Base-by-base conservation (phyloP, 1,140 invertebrate genomes). In the Paraescarpia echinospica region DNA sequence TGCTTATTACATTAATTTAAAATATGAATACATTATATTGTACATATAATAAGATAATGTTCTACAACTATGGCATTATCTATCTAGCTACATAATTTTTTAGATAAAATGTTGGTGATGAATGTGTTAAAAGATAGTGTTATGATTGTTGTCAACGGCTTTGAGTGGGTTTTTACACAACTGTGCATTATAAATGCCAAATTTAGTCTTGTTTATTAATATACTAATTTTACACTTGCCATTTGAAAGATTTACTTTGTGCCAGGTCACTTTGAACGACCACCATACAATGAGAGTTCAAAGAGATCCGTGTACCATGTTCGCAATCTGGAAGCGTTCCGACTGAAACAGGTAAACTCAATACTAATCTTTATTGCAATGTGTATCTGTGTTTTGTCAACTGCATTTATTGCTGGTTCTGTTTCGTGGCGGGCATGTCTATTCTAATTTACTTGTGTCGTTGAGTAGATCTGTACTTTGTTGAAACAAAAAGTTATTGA, bases 271-370 rank as follows among this genome's bases (percentile, higher is more conserved):
- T 98, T 97, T 97, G 99, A 99, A 96, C 97, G 96, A 93, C 97
- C 98, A 8, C 99, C 99, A 0, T 99, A 99, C 95, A 97, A 96
- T 92, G 97, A 98, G 48, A 96, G 96, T 89, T 97, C 98, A 0
- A 97, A 98, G 94, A 96, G 98, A 93, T 98, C 98, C 95, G 98
- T 98, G 27, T 99, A 99, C 96, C 99, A 99, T 96, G 97, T 99
- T 33, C 97, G 99, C 93, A 98, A 98, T 95, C 95, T 99, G 91
- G 99, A 99, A 96, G 97, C 99, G 34, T 98, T 98, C 96, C 96
- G 98, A 94, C 95, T 98, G 33, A 98, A 98, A 95, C 97, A 98
- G 96, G 97, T 97, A 95, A 94, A 91, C 59, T 92, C 92, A 92
- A 31, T 6, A 89, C 89, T 89, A 34, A 12, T 89, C 89, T 89